Base-by-base conservation (phyloP, 2,888 invertebrate genomes). In the Drosophila buzzatii region DNA sequence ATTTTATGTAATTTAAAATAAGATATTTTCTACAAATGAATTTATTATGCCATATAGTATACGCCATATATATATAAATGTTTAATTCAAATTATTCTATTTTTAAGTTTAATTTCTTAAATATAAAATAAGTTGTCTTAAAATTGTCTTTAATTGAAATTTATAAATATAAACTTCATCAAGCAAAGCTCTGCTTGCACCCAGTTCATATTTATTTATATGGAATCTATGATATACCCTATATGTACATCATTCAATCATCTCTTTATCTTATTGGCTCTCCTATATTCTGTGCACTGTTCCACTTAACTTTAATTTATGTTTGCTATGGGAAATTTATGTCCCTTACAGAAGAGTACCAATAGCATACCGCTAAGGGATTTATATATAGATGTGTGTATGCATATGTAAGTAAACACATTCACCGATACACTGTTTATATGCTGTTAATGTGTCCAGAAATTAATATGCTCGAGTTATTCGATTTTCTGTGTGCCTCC, bases 381-480 rank as follows among this genome's bases (percentile, higher is more conserved):
- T 6, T 42, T 55, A 20, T 18, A 37, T 14, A 23, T 16, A 20
- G 8, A 20, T 3, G 16, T 35, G 6, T 18, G n/a, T 33, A 1
- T 35, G 10, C n/a, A 39, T n/a, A 27, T 27, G 56, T 57, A 33
- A 10, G 35, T 57, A 57, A 57, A 57, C 16, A 57, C 44, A 44
- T n/a, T n/a, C 41, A 41, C 55, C 27, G 55, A 27, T 27, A 27
- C 27, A 27, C 27, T 18, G 10, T 41, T 55, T 41, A 41, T 55
- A 41, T 55, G 14, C 20, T 55, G 16, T 16, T 18, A 18, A 18
- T 33, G 49, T 18, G 31, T 12, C n/a, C 49, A 51, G 4, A 31
- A 51, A 51, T n/a, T 51, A 51, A 51, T 51, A 53, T 51, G 20
- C 23, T 53, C 39, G 39, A 23, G 23, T 55, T 27, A 37, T 39